Base-by-base conservation (phyloP, 1,140 invertebrate genomes). In the Drosophila subpulchrella region DNA sequence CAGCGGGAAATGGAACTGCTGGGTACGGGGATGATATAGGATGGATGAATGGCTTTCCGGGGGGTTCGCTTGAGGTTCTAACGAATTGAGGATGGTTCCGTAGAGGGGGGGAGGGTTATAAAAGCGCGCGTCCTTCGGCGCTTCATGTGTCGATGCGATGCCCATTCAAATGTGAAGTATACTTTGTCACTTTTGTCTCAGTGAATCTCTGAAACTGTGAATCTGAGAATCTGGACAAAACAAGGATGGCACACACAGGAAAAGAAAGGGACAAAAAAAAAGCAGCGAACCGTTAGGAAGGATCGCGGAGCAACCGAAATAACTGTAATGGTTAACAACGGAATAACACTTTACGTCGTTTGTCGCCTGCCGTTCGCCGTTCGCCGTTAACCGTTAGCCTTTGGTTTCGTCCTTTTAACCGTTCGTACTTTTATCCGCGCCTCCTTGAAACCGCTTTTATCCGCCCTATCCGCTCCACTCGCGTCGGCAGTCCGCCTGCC, bases 401-500 rank as follows among this genome's bases (percentile, higher is more conserved):
- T n/a, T 42, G 4, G 42, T 44, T 44, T 10, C 42, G 42, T 44
- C 7, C 42, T 44, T 42, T 42, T 8, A n/a, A 1, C 15, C 41
- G 41, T 13, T 34, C 48, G 30, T 51, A 8, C 48, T 48, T 48
- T 30, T 4, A 10, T 7, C 24, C 30, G 48, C 27, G 32, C 7
- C 27, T 15, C 27, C 13, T 50, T 32, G 32, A 30, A 2, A 6
- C 13, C 39, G 20, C 20, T 20, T 20, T 15, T 13, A 27, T 2
- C 44, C 47, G 47, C 12, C 12, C 7, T 46, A 7, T 47, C 24
- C 46, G 46, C 48, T 20, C 20, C 27, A 17, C 27, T 51, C 30
- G 48, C 48, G 48, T 51, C 48, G 48, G 48, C 48, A 34, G 48
- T 50, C 27, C 27, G 27, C 47, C 47, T 66, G 62, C 62, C 62